Evolutionary conservation across 2,113 vertebrate species (phyloP), one percentile per base, ranked within the genome.

Genomic region (Myotis brandtii): DNA sequence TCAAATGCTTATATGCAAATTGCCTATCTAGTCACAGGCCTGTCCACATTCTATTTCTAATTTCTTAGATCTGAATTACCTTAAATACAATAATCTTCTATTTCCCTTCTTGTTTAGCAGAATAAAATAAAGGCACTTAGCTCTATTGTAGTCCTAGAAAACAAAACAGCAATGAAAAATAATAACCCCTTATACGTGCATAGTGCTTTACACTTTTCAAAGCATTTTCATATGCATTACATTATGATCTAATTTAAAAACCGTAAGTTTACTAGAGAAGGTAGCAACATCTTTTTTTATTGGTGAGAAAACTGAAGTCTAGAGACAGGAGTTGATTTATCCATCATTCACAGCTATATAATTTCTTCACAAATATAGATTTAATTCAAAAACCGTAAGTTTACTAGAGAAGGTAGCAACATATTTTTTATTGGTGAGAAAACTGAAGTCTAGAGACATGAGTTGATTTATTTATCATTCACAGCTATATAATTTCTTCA

Each of bases 261-360:
- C 9, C 4, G 3, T 59, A 10, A 59, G 56, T 27, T 25, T 59
- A 25, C 54, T 59, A 59, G 56, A 59, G 56, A 59, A 25, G 23
- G 56, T 59, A 59, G 56, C 56, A 59, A 11, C 25, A 59, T 11
- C 21, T 59, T 25, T 83, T 76, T 91, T 86, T n/a, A 56, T 32
- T 72, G 23, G 72, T 37, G 70, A 93, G 92, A 80, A 75, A 92
- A 90, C 46, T 86, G 48, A 95, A 59, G 54, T 88, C 32, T 34
- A 81, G 27, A 70, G 37, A 86, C 1, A 10, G 52, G 64, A 87
- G 64, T 20, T 70, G 3, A 73, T 93, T 82, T 76, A 75, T 23
- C 43, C 43, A n/a, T n/a, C n/a, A n/a, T n/a, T n/a, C n/a, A n/a
- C n/a, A n/a, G n/a, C n/a, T n/a, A n/a, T n/a, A n/a, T n/a, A n/a